Conservation (phyloP, 2,113 vertebrate genomes). For the Ictidomys tridecemlineatus region DNA sequence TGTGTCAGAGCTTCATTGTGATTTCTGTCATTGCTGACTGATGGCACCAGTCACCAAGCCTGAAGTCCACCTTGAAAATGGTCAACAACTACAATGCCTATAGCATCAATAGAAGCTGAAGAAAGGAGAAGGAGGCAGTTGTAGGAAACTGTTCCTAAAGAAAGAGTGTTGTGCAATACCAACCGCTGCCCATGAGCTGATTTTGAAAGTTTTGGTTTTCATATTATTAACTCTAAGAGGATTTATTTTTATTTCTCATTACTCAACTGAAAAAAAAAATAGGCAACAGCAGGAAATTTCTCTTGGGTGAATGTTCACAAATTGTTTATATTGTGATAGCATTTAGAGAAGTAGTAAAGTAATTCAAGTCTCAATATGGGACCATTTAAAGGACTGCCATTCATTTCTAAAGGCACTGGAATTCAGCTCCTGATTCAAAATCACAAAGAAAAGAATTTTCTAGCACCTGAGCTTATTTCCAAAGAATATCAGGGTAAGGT, state of each 20-base stretch:
- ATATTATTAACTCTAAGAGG: background rate
- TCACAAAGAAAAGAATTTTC: background rate
- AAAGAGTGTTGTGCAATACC: background rate
- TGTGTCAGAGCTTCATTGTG: background rate
- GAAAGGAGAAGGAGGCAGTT: background rate
- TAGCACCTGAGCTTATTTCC: background rate
- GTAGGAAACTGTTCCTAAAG: background rate
- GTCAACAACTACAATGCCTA: background rate
- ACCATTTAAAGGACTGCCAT: background rate
- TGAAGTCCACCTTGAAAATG: background rate
- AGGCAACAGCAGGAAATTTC: conserved; percentile 37
- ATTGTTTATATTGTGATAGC: background rate
- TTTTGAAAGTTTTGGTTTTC: conserved; percentile 51
- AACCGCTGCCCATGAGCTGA: background rate
- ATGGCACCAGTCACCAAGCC: background rate
- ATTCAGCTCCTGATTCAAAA: background rate
- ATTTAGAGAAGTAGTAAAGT: conserved; percentile 11
- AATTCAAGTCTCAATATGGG: background rate
- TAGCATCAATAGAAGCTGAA: background rate
- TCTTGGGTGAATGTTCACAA: conserved; percentile 8
- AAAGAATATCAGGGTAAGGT: background rate
- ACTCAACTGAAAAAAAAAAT: background rate
- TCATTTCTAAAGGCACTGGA: background rate
- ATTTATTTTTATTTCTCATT: conserved; percentile 63
- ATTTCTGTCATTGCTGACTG: background rate